phyloP scores from a whole-genome alignment of 2,113 vertebrate genomes.

The Elgaria multicarinata region DNA sequence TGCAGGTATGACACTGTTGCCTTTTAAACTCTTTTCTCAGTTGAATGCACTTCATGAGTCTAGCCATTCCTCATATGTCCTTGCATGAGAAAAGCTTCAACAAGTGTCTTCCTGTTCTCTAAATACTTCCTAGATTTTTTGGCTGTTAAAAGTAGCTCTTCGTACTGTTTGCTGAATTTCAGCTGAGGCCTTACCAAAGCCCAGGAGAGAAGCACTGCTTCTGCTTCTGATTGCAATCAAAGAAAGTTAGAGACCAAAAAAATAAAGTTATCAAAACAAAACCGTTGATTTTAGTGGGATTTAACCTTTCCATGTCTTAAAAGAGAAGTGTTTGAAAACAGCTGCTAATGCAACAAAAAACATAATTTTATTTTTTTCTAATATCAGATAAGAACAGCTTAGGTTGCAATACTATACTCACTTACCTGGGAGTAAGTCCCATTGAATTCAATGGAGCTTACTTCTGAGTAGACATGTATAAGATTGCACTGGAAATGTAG shows the following conservation, averaged over 20 bases:
- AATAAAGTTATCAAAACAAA: not conserved
- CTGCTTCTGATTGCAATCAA: not conserved
- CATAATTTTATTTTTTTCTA: not conserved
- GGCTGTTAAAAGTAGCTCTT: not conserved
- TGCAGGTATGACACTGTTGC: not conserved
- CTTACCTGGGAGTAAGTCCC: no score
- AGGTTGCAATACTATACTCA: not conserved
- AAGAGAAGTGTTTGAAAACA: not conserved
- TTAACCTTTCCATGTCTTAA: not conserved
- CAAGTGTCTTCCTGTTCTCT: not conserved
- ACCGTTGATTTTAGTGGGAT: not conserved
- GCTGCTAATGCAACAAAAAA: not conserved
- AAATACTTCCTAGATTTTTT: not conserved
- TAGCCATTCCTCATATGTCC: not conserved
- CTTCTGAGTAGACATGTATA: not conserved
- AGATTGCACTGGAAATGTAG: not conserved
- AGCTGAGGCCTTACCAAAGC: not conserved
- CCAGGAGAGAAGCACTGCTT: not conserved
- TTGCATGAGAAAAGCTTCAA: not conserved
- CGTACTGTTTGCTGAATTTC: not conserved
- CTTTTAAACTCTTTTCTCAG: not conserved
- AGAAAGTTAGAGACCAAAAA: no score
- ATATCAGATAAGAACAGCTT: not conserved
- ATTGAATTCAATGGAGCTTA: not conserved
- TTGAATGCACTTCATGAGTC: not conserved